A percentile compares a stretch with the other conserved stretches of the same genome.
These are phyloP conservation scores for Molossus alvarezi DNA, from an alignment of 2,797 vertebrate genomes.

Conservation along the genomic window DNA sequence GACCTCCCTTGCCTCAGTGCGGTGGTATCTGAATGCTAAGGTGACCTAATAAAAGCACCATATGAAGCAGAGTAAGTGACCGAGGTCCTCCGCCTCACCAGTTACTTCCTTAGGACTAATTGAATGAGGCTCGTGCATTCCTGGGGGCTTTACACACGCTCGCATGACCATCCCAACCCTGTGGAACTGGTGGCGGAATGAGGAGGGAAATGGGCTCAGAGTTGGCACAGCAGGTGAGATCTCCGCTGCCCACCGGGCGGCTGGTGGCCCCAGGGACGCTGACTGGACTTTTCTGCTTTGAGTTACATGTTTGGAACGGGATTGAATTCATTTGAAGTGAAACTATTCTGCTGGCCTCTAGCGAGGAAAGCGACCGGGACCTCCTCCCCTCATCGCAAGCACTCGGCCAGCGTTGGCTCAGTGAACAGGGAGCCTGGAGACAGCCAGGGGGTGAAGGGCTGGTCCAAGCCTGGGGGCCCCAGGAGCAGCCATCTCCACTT, in stretches of 20 bases:
- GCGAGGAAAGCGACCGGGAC: neutral
- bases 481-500: slow-evolving; percentile 39
- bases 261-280: neutral
- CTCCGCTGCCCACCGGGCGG: neutral
- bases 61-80: neutral
- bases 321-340: neutral
- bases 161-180: neutral
- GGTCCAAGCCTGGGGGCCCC: neutral
- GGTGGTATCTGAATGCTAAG: neutral
- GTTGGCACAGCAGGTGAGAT: too few species aligned
- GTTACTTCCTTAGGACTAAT: slow-evolving; percentile 33
- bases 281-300: neutral
- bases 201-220: neutral
- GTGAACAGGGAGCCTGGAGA: neutral
- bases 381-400: neutral
- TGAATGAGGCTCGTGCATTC: neutral
- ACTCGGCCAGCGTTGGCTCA: neutral
- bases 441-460: neutral
- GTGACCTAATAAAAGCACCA: neutral
- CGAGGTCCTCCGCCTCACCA: neutral
- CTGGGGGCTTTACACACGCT: neutral
- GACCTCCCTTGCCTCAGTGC: neutral
- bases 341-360: neutral
- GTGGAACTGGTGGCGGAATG: neutral
- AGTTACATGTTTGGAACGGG: neutral